These are phyloP conservation scores for Bothrops jararaca DNA, from an alignment of 2,113 vertebrate genomes.

Conservation along the genomic window DNA sequence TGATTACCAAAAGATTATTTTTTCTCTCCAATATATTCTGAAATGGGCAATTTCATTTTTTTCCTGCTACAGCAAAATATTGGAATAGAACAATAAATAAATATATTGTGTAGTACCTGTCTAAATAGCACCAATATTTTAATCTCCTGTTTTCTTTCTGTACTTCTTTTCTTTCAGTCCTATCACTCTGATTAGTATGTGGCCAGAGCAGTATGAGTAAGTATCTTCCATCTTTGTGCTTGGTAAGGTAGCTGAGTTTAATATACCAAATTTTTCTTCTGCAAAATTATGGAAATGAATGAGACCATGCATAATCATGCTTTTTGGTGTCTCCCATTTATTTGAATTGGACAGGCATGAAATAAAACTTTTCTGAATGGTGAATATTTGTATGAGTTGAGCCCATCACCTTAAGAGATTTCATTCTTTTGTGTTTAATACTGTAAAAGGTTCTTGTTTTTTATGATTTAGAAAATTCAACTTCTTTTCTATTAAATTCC, in stretches of 20 bases:
- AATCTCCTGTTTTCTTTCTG: slow-evolving; percentile 65
- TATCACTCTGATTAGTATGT: slow-evolving; percentile 99
- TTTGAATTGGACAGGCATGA: not conserved
- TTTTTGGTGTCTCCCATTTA: not conserved
- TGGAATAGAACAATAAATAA: not conserved
- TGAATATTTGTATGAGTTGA: slow-evolving; percentile 31
- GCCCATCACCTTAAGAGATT: slow-evolving; percentile 30
- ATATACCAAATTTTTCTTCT: not conserved
- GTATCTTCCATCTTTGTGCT: slow-evolving; percentile 67
- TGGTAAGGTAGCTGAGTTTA: not conserved
- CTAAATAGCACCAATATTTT: slow-evolving; percentile 61
- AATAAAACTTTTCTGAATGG: slow-evolving; percentile 28
- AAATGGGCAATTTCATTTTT: slow-evolving; percentile 28
- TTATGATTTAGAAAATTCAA: not conserved
- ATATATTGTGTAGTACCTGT: slow-evolving; percentile 32
- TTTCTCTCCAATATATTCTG: not conserved
- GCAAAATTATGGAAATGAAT: not conserved
- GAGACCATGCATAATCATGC: not conserved
- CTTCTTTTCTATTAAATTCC: slow-evolving; percentile 25
- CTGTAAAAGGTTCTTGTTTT: not conserved
- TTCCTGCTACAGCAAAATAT: not conserved
- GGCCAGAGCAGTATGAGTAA: slow-evolving; percentile 98
- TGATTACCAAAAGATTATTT: not conserved
- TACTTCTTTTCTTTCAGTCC: slow-evolving; percentile 81
- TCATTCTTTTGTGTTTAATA: not conserved